Conservation (phyloP, 2,797 vertebrate genomes). For the Oryzias sinensis region DNA sequence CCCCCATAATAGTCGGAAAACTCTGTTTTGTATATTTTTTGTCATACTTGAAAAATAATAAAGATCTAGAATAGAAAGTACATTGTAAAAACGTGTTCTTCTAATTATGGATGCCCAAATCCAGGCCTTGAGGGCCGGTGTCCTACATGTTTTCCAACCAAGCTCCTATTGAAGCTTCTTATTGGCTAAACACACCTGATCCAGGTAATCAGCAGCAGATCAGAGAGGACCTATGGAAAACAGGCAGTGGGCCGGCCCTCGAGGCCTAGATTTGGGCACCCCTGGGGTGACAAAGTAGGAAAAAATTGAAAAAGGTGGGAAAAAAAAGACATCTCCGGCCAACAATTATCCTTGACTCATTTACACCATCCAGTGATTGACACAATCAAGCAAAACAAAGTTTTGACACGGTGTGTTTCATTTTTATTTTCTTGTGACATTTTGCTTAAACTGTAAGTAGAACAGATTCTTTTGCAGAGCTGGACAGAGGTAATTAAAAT, state of each 20-base stretch:
- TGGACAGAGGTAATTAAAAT: constrained; percentile 16
- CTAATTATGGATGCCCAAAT: not conserved
- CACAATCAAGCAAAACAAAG: constrained; percentile 15
- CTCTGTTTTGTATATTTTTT: too few species aligned
- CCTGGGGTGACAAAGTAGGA: not conserved
- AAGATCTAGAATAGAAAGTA: not conserved
- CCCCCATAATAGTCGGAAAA: too few species aligned
- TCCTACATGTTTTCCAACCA: too few species aligned
- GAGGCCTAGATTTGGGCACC: too few species aligned
- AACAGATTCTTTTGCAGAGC: not conserved
- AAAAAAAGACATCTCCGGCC: constrained; percentile 12
- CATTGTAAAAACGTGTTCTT: not conserved
- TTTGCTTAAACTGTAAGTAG: not conserved
- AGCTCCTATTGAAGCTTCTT: too few species aligned
- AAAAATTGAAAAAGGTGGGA: not conserved
- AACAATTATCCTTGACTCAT: constrained; percentile 37
- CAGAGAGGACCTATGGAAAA: not conserved
- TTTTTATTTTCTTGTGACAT: too few species aligned
- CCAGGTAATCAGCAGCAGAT: too few species aligned
- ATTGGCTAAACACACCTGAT: too few species aligned
- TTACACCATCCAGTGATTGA: constrained; percentile 44
- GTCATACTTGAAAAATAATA: too few species aligned
- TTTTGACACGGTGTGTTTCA: not conserved
- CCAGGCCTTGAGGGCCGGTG: too few species aligned
- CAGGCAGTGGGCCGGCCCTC: too few species aligned